Percentiles rank a stretch among this genome's conserved stretches.
Conservation (phyloP, 2,113 vertebrate species). For the Baryphthengus martii region DNA sequence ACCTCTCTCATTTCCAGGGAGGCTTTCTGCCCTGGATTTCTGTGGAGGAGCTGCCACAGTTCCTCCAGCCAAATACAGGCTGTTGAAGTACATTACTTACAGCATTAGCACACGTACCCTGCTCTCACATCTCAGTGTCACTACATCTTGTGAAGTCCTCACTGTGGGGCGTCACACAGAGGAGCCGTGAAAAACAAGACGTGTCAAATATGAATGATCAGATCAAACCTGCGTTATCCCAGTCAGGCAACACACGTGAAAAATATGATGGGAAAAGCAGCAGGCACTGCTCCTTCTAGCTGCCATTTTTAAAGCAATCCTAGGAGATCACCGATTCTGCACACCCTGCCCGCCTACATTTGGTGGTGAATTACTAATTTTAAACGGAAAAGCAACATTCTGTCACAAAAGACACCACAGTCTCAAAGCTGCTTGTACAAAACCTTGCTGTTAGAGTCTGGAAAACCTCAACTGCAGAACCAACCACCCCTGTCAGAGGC, state of each 20-base stretch:
- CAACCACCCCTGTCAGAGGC: slow-evolving; percentile 11
- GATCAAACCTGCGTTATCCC: slow-evolving; percentile 34
- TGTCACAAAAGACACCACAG: slow-evolving; percentile 31
- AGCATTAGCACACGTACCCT: not conserved
- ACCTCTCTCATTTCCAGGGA: slow-evolving; percentile 30
- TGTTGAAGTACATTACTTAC: slow-evolving; percentile 14
- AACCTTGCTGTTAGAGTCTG: not conserved
- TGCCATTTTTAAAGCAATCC: slow-evolving; percentile 54
- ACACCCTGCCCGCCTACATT: slow-evolving; percentile 37
- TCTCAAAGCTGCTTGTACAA: not conserved
- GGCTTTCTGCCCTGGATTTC: slow-evolving; percentile 14
- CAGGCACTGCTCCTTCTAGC: slow-evolving; percentile 34
- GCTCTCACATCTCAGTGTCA: slow-evolving; percentile 34
- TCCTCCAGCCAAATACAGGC: not conserved
- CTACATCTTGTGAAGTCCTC: slow-evolving; percentile 28
- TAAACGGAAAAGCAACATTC: slow-evolving; percentile 60
- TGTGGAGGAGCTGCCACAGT: not conserved
- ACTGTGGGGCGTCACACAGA: not conserved
- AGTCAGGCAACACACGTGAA: slow-evolving; percentile 10
- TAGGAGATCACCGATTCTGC: slow-evolving; percentile 23
- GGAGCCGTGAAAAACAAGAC: slow-evolving; percentile 19
- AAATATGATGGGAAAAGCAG: slow-evolving; percentile 45
- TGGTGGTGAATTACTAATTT: slow-evolving; percentile 51
- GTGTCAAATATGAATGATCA: slow-evolving; percentile 52
- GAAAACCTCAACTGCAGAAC: slow-evolving; percentile 35